Base-by-base conservation (phyloP, 2,888 invertebrate genomes). In the Drosophila anceps region DNA sequence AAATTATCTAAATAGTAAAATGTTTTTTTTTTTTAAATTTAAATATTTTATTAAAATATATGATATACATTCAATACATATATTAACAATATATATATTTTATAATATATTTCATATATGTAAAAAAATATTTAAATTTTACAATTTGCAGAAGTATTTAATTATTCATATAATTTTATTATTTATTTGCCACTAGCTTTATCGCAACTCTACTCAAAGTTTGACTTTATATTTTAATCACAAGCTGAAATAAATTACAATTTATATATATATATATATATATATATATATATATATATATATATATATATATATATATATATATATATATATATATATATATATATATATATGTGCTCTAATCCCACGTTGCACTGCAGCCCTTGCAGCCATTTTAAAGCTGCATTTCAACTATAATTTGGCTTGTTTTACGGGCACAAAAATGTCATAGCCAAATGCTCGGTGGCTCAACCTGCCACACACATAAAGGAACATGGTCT, bases 381-480 rank as follows among this genome's bases (percentile, higher is more conserved):
- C 61, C 37, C 35, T 53, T n/a, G 51, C 29, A 43, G 15, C 6
- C 18, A 41, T 51, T 59, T 73, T 66, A 69, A 69, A 62, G 75
- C 53, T 73, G 54, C 68, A 69, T 44, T 57, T 37, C 27, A 67
- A 58, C 66, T 31, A 66, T 66, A 66, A 63, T 69, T 67, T 74
- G 64, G 54, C 54, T 68, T 64, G 64, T 79, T 66, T 74, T 69
- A 79, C 69, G 75, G 18, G 0, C 58, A 58, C 55, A 57, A 67
- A 69, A 74, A 58, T 77, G 67, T 59, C 77, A 59, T 75, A 64
- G 75, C 77, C 79, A 67, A 77, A 77, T 79, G 61, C 60, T 60
- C 48, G 24, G 58, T 67, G 60, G 79, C 79, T 64, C 48, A 63
- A 74, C 63, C 62, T 74, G 79, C 41, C 72, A 63, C 61, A 67